Conservation (phyloP, 2,888 invertebrate species). For the Ophion ventricosus region DNA sequence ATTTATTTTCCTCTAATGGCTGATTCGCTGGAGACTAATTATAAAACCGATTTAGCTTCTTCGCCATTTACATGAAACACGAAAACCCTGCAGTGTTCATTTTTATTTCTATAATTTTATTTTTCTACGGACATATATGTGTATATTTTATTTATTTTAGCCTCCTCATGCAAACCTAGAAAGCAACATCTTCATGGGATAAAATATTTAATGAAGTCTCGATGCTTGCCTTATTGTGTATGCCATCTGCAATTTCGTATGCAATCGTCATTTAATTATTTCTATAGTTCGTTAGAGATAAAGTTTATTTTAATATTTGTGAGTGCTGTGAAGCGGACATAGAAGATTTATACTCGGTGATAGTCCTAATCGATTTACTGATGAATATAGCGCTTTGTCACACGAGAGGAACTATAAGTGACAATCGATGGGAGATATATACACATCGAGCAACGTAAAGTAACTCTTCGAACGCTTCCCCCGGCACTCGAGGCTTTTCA, state of each 20-base stretch:
- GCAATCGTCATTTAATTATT: background rate
- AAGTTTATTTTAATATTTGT: background rate
- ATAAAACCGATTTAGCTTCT: background rate
- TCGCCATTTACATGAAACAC: background rate
- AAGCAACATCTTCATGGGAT: background rate
- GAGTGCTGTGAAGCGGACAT: background rate
- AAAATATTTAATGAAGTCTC: background rate
- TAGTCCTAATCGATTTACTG: constrained; percentile 6
- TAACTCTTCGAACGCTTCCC: constrained; percentile 20
- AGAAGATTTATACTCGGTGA: background rate
- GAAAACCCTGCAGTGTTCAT: background rate
- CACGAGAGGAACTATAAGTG: constrained; percentile 38
- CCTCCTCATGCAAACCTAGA: background rate
- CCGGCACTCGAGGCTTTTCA: constrained; percentile 37
- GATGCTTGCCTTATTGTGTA: too few relatives aligned
- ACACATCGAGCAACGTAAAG: constrained; percentile 1
- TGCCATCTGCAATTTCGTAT: too few relatives aligned
- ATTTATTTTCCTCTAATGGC: background rate
- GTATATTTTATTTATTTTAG: background rate
- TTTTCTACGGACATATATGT: background rate
- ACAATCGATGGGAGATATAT: constrained; percentile 35
- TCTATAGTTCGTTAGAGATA: background rate
- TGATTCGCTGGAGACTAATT: background rate
- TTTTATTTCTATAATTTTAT: background rate
- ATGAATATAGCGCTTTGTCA: constrained; percentile 46